Evolutionary conservation across 2,888 invertebrate genomes (phyloP), one percentile per base, ranked within the genome.

Genomic region (Platerodrilus igneus): DNA sequence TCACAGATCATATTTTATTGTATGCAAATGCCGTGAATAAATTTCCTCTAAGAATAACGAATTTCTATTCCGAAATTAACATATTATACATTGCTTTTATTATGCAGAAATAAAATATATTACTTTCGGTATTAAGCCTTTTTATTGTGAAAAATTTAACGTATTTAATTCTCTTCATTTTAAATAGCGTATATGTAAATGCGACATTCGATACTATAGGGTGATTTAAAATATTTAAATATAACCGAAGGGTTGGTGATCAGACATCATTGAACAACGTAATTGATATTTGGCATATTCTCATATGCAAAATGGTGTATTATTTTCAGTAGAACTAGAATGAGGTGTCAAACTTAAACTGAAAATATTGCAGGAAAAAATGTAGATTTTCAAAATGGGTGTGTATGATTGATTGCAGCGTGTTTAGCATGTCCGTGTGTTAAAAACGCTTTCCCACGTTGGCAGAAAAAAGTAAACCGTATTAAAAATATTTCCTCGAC

Each of bases 1-100:
- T 59, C 59, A 53, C 57, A 56, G 57, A 61, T 60, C 61, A 62
- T 62, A 62, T 62, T 62, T 62, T 60, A 60, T 61, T 62, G 62
- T 62, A 62, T 62, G 62, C 61, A 60, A 62, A 62, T 62, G 47
- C 39, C 45, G 32, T 52, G 59, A 56, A 59, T 59, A 59, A 53
- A 60, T 61, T 58, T 57, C 49, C 52, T 48, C 53, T 44, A 48
- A 54, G 53, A 57, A 60, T 62, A 63, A 63, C 63, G 64, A 63
- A 64, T 63, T 63, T 62, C 62, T 62, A 64, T 62, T 60, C 57
- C 54, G 45, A 56, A 58, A 63, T 62, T 63, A 62, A 61, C 63
- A 63, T 63, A 60, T 61, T 61, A 50, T 50, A 52, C 50, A 50
- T 50, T 47, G 45, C 41, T 38, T 50, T 45, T 47, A 45, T 49